phyloP scores from a whole-genome alignment of 2,113 vertebrate species.

The Gambusia affinis region DNA sequence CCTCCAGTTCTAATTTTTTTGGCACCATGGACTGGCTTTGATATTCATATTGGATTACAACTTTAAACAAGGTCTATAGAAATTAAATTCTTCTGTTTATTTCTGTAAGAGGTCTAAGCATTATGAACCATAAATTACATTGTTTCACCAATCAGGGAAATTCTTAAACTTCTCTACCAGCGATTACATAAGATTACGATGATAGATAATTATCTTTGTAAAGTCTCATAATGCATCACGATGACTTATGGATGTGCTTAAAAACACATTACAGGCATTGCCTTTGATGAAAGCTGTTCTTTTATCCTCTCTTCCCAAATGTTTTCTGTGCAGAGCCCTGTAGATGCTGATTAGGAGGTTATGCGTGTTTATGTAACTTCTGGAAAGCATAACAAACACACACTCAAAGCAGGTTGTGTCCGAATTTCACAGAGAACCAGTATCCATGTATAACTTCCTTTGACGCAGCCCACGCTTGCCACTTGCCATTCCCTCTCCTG shows the following conservation, averaged over 20 bases:
- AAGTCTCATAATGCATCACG: background rate
- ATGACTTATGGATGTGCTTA: background rate
- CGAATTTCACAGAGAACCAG: conserved; percentile 70
- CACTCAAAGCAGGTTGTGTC: conserved; percentile 29
- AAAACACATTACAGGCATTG: background rate
- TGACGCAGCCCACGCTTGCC: conserved; percentile 71
- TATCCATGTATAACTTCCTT: conserved; percentile 81
- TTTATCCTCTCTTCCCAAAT: conserved; percentile 6
- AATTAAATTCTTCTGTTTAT: background rate
- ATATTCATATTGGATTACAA: background rate
- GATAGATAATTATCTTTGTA: background rate
- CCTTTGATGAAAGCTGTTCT: background rate
- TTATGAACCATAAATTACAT: background rate
- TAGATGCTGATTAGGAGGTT: conserved; percentile 26
- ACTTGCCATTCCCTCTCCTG: conserved; percentile 40
- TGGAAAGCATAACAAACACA: conserved; percentile 13
- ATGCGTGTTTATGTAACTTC: background rate
- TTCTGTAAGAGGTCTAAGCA: background rate
- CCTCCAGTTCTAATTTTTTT: too few species aligned
- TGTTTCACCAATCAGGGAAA: background rate
- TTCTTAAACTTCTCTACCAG: background rate
- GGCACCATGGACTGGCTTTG: background rate
- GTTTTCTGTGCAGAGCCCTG: conserved; percentile 11
- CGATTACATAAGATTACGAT: background rate
- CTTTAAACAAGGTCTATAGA: background rate